Evolutionary conservation across 23 tunicate genomes (phyloP), one percentile per base, ranked within the genome.

Genomic region (Trididemnum clinides): DNA sequence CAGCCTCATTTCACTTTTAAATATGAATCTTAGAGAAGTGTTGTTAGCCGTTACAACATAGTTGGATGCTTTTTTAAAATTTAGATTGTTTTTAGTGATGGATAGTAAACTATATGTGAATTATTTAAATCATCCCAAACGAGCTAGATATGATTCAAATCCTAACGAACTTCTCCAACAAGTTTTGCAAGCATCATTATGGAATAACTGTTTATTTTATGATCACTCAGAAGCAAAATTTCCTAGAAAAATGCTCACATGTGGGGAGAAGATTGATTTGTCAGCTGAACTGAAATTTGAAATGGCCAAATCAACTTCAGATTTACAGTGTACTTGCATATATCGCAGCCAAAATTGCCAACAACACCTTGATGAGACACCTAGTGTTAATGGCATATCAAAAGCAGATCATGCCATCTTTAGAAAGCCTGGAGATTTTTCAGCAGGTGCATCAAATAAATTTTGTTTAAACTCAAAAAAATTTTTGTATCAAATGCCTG

Each of bases 101-200:
- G 75, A 66, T 4, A 29, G 37, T 6, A 23, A 31, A 10, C 22
- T 59, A 37, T 66, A 66, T 66, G 75, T 66, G 6, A 66, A 66
- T 6, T 66, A 66, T 66, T 66, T 66, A 23, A 66, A 66, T 66
- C 75, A 20, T 3, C 75, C 75, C 30, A 66, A 66, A 66, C 10
- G 75, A 66, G 75, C 75, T 29, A 66, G 31, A 20, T 66, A 28
- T n/a, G 31, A 31, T 28, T 36, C 37, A 10, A 37, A 66, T 32
- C 31, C 37, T 10, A 37, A 66, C 10, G n/a, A 4, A 29, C 19
- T 66, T 5, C n/a, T 66, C 19, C 75, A 66, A 31, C 75, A 66
- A 66, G 31, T 31, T 4, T 31, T 66, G 6, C 75, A 66, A 66
- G 36, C 75, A 66, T 66, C 19, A 10, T 15, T 66, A 5, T 66